phyloP scores from a whole-genome alignment of 2,113 vertebrate genomes.

The Dipodomys spectabilis region DNA sequence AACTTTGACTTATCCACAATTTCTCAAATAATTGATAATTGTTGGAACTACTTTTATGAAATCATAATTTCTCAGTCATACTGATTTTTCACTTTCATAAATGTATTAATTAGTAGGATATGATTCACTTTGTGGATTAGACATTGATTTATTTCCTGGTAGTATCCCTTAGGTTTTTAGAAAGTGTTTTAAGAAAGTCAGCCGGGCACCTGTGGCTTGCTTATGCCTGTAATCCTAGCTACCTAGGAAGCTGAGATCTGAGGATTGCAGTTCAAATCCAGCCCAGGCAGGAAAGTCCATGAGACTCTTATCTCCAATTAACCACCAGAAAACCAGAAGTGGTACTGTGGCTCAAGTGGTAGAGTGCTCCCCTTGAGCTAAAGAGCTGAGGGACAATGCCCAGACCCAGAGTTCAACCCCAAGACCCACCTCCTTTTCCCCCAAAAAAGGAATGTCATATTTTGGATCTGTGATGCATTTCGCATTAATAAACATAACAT shows the following conservation, averaged over 20 bases:
- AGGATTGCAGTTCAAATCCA: no score
- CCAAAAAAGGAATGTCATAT: not conserved
- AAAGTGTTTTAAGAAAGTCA: not conserved
- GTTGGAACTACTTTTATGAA: not conserved
- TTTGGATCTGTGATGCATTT: not conserved
- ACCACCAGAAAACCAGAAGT: no score
- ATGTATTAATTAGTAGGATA: not conserved
- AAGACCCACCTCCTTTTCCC: no score
- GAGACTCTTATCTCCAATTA: no score
- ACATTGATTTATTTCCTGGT: not conserved
- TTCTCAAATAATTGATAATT: constrained; percentile 18
- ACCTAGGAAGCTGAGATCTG: no score
- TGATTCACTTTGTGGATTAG: constrained; percentile 1
- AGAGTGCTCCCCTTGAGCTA: no score
- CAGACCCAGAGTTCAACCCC: no score
- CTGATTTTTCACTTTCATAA: not conserved
- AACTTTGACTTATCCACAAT: not conserved
- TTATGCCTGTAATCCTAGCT: no score
- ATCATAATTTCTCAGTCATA: not conserved
- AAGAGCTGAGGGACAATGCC: no score
- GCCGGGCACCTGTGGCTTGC: no score
- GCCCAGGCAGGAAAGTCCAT: no score
- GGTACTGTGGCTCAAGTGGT: no score
- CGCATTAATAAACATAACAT: constrained; percentile 24
- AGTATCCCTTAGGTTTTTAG: not conserved